Evolutionary conservation across 2,113 vertebrate species (phyloP).

Genomic region (Cololabis saira): DNA sequence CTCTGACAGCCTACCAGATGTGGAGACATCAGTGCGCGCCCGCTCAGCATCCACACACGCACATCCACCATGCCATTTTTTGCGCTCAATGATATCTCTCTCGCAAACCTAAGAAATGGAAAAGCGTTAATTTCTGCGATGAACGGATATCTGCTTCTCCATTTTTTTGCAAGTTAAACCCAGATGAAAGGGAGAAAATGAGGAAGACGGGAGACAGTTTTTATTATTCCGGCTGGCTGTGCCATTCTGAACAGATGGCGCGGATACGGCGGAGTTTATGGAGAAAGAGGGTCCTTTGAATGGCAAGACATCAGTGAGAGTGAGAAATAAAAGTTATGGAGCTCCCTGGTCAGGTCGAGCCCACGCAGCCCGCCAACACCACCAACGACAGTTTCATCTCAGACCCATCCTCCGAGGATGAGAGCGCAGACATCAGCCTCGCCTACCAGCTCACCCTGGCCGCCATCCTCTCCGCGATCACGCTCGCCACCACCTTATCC

Average conservation of each 20-base stretch:
- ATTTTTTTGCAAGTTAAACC: neutral
- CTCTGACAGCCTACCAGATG: slow-evolving; percentile 49
- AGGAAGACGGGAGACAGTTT: slow-evolving; percentile 14
- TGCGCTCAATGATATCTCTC: neutral
- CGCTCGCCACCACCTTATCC: slow-evolving; percentile 92
- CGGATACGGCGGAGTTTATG: neutral
- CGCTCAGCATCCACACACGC: slow-evolving; percentile 7
- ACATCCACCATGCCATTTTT: neutral
- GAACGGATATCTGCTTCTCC: slow-evolving; percentile 39
- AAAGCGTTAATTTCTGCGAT: slow-evolving; percentile 12
- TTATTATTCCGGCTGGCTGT: neutral
- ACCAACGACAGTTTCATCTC: slow-evolving; percentile 59
- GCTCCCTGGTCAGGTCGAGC: slow-evolving; percentile 71
- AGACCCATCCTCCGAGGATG: slow-evolving; percentile 33
- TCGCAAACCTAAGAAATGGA: slow-evolving; percentile 29
- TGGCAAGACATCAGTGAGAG: slow-evolving; percentile 22
- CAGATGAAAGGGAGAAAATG: slow-evolving; percentile 13
- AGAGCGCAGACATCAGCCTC: slow-evolving; percentile 60
- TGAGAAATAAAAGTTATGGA: slow-evolving; percentile 81
- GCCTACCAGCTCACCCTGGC: slow-evolving; percentile 84
- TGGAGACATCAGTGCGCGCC: slow-evolving; percentile 39
- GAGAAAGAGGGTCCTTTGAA: slow-evolving; percentile 14
- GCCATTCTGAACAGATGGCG: slow-evolving; percentile 28
- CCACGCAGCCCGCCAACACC: slow-evolving; percentile 62
- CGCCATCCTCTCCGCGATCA: slow-evolving; percentile 86